Percentiles rank a stretch among this genome's conserved stretches.
Conservation (phyloP, 1,140 invertebrate genomes). For the Agrilus planipennis region DNA sequence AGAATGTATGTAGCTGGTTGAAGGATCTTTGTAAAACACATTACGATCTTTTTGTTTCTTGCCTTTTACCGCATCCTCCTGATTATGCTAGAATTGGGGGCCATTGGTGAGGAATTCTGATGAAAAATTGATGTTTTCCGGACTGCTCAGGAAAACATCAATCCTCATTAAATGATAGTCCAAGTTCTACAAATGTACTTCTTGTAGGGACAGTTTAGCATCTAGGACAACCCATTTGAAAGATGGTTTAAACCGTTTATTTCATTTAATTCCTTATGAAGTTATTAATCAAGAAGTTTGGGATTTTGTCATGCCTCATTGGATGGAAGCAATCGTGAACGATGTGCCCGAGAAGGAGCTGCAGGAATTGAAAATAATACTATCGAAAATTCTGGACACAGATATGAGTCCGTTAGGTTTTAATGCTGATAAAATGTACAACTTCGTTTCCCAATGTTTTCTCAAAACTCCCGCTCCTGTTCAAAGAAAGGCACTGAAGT, state of each 20-base stretch:
- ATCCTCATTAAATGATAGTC: no score
- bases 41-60: constrained; percentile 78
- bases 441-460: constrained; percentile 83
- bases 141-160: no score
- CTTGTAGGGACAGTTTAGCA: constrained; percentile 67
- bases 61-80: constrained; percentile 72
- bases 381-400: constrained; percentile 94
- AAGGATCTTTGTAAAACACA: constrained; percentile 72
- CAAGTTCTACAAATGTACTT: constrained; percentile 14
- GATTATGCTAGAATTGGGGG: constrained; percentile 88
- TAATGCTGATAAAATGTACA: constrained; percentile 86
- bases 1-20: constrained; percentile 89
- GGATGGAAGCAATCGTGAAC: constrained; percentile 95
- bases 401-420: constrained; percentile 92
- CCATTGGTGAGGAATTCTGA: constrained; percentile 59
- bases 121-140: no score
- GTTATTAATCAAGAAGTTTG: constrained; percentile 92
- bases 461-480: constrained; percentile 73
- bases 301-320: constrained; percentile 96
- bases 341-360: constrained; percentile 90
- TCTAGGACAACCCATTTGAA: constrained; percentile 87
- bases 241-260: constrained; percentile 82
- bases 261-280: constrained; percentile 95
- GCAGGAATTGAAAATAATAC: constrained; percentile 78
- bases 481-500: constrained; percentile 87